Conservation (phyloP, 2,797 vertebrate species). For the Mormyrus proboscirostris region DNA sequence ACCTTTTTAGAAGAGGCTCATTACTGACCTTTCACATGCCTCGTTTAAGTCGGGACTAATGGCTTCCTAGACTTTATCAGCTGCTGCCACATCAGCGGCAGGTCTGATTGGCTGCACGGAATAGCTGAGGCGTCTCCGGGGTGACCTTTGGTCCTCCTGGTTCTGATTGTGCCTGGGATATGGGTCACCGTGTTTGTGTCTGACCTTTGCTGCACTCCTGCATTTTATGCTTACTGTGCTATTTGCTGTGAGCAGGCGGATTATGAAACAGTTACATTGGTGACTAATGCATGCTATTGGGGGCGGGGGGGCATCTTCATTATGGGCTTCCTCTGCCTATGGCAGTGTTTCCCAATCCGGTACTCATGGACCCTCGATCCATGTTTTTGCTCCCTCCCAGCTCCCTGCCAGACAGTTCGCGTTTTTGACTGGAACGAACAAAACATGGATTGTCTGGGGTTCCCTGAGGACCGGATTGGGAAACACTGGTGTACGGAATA, state of each 20-base stretch:
- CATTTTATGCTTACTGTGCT: conserved; percentile 12
- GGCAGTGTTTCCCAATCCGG: neutral
- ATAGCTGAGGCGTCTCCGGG: neutral
- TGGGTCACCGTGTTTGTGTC: neutral
- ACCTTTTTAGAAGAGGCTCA: neutral
- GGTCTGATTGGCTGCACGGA: neutral
- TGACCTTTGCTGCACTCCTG: neutral
- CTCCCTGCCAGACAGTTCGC: neutral
- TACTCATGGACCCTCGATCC: neutral
- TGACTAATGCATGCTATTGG: neutral
- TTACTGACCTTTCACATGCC: neutral
- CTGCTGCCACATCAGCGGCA: neutral
- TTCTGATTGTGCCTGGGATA: neutral
- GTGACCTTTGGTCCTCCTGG: neutral
- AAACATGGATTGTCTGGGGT: neutral
- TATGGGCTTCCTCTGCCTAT: neutral
- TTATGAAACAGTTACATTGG: neutral
- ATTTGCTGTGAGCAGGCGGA: neutral
- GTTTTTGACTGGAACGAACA: neutral
- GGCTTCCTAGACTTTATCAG: neutral
- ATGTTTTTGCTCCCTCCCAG: neutral
- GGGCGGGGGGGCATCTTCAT: neutral
- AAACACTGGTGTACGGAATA: neutral
- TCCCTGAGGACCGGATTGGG: neutral
- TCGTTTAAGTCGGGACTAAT: neutral